Base-by-base conservation (phyloP, 2,888 invertebrate genomes). In the Macrosoma leucophasiata region DNA sequence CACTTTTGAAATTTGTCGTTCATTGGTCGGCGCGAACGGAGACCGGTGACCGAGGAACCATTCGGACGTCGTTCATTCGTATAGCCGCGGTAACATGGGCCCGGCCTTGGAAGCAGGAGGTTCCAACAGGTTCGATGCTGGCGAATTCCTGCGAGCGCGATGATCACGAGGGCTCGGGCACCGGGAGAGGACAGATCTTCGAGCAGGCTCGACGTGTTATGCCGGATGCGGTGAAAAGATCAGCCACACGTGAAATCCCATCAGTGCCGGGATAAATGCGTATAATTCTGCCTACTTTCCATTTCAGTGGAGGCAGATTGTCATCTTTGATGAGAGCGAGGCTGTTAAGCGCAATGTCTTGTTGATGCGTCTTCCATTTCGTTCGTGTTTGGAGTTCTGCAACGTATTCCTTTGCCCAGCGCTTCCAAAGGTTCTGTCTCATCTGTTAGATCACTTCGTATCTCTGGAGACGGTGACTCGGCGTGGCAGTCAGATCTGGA, bases 241-340 rank as follows among this genome's bases (percentile, higher is more conserved):
- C 50, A 1, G 52, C 50, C 0, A 51, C 51, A 2, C 55, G 32
- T 4, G 39, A 12, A 5, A 52, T 34, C 1, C 43, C 46, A 23
- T 51, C 52, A 1, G 18, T 6, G 7, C 50, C 50, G 6, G 48
- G 41, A 4, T 33, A 30, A 0, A 38, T 23, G 0, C 15, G 20
- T 0, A 24, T 18, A 14, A 55, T 30, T n/a, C 50, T 35, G 7
- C 50, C 52, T 1, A 55, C 34, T 5, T 23, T 30, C 46, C 47
- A 55, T 13, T 41, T 44, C 1, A 51, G 23, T 3, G 46, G 45
- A 2, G 46, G 48, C 4, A 46, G 26, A 7, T 33, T 20, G 7
- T 47, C 40, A 2, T 52, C 51, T 19, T 49, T 50, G 1, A 51
- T 28, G 4, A 51, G 7, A 1, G 48, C 48, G 8, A 52, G 21